These are phyloP conservation scores for Sparus aurata DNA, from an alignment of 2,797 vertebrate species.

Conservation along the genomic window DNA sequence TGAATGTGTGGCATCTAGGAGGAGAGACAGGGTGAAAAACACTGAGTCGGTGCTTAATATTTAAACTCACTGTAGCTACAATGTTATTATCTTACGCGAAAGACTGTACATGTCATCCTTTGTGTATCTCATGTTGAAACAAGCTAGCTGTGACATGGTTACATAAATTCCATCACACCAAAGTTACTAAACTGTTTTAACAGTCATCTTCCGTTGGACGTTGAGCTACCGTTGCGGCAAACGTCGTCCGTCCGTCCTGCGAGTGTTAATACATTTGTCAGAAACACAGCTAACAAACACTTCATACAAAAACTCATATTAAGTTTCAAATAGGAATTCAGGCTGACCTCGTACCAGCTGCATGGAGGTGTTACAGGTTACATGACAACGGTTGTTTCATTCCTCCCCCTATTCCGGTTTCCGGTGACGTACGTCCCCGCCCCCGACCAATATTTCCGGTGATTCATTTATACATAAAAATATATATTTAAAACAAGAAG, in stretches of 20 bases:
- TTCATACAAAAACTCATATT: not conserved
- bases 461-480: not conserved
- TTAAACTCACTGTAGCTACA: no score
- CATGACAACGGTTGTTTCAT: not conserved
- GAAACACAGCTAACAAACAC: not conserved
- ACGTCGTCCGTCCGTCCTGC: rapidly evolving
- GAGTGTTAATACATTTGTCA: not conserved
- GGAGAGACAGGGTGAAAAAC: not conserved
- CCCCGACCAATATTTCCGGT: conserved; percentile 10
- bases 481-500: not conserved
- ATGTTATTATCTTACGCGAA: not conserved
- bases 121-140: not conserved
- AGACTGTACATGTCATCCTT: rapidly evolving
- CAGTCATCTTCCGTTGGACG: no score
- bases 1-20: conserved; percentile 42
- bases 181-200: not conserved
- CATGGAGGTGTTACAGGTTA: conserved; percentile 15
- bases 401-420: conserved; percentile 71
- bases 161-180: not conserved
- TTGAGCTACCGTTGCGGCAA: not conserved
- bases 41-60: not conserved
- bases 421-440: conserved; percentile 63
- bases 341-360: conserved; percentile 64
- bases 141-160: not conserved
- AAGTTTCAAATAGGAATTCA: not conserved